Base-by-base conservation (phyloP, 2,797 vertebrate species). In the Neosilurus mollespiculum region DNA sequence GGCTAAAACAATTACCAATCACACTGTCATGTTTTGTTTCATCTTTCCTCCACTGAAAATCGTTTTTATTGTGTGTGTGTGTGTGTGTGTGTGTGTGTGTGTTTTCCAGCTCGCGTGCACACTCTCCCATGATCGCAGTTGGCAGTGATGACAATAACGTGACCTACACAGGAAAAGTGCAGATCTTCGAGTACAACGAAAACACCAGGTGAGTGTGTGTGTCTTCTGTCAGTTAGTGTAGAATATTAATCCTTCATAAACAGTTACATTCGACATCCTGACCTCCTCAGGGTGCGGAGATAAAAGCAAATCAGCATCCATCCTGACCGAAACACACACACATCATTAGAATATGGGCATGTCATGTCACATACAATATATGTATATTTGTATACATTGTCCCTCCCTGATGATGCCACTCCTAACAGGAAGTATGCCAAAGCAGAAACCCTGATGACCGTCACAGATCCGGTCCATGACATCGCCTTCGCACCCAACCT, bases 131-230 rank as follows among this genome's bases (percentile, higher is more conserved):
- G 96, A 96, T 99, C n/a, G 98, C 98, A 37, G 98, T 99, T 30
- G 98, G 98, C 83, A 99, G 98, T 80, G 98, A 99, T 66, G 98
- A 99, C 92, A 95, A 91, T 88, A 98, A 96, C n/a, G 94, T 96
- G 61, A 94, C 96, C 1, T 95, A 96, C 66, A 94, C 96, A 83
- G 97, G 98, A 84, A 99, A 99, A 90, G 98, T 99, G 84, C 98
- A 99, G 90, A 96, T 99, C 89, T 99, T 98, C 7, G 98, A 99
- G 90, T 99, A 99, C 88, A 99, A 97, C 0, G 98, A 99, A 93
- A 99, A 98, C 86, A 99, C 96, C 86, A 96, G 98, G 98, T 95
- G 51, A 34, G 89, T 70, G 18, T 70, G 67, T 70, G 37, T 18
- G 0, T 2, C 3, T 37, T 37, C n/a, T 65, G 24, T 58, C 14